Base-by-base conservation (phyloP, 2,113 vertebrate species). In the Phyllostomus discolor region DNA sequence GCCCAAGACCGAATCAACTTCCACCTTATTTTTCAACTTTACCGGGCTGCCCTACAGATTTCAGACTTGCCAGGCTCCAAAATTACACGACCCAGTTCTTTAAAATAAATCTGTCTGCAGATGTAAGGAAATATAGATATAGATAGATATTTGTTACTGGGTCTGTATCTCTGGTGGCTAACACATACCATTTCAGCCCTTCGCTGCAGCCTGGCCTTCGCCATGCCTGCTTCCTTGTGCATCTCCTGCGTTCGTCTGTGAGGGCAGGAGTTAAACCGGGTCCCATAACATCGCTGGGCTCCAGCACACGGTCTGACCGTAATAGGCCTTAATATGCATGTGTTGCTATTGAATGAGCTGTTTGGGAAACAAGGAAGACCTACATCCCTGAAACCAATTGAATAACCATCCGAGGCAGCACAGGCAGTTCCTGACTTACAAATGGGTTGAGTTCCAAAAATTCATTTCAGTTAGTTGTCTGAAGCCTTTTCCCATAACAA, bases 391-490 rank as follows among this genome's bases (percentile, higher is more conserved):
- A 50, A 97, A 78, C 67, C 91, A 75, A 86, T 94, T 67, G 46
- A 91, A 85, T 90, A 88, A 90, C 43, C 50, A 67, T 79, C 76
- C 62, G 57, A 28, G 43, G 67, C 88, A 69, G 88, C 73, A 33
- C 46, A 80, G 79, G 67, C 93, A 17, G 48, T 20, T 85, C 35
- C 95, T 86, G 96, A 88, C 89, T 94, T 94, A 93, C 82, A 94
- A 96, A 93, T 94, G 93, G 73, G 69, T 89, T 97, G 82, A 82
- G 57, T 89, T 97, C 90, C 95, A 95, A 95, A 96, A 93, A 93
- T 93, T 91, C 96, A 91, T 75, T 87, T 78, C 89, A 86, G 89
- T 92, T 75, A 79, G 96, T 95, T 94, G 92, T 95, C 93, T 91
- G 90, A 85, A 80, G 92, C 83, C 82, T 94, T 95, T 97, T 52